phyloP scores from a whole-genome alignment of 2,888 invertebrate species.

The Nipponacmea schrenckii region DNA sequence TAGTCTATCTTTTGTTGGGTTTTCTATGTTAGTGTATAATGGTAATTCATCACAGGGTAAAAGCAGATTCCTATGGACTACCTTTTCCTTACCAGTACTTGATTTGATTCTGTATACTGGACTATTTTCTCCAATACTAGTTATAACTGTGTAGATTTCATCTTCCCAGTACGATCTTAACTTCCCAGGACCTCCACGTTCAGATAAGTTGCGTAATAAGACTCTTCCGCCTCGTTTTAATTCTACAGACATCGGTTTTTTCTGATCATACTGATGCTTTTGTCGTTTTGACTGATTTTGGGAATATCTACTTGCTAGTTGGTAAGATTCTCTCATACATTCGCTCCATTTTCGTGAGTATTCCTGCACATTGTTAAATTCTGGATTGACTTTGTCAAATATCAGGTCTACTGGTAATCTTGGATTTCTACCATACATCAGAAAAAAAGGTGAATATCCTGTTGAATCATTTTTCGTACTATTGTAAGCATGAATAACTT shows the following conservation, averaged over 20 bases:
- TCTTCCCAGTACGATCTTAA: constrained; percentile 24
- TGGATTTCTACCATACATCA: constrained; percentile 19
- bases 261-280: constrained; percentile 5
- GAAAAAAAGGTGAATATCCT: too few species aligned
- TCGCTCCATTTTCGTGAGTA: constrained; percentile 9
- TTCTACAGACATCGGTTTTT: not conserved
- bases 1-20: not conserved
- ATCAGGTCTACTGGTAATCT: constrained; percentile 13
- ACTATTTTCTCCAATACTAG: constrained; percentile 16
- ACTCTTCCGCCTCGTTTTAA: constrained; percentile 17
- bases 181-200: constrained; percentile 21
- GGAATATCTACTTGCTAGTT: not conserved
- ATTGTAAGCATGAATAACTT: too few species aligned
- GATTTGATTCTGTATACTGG: constrained; percentile 19
- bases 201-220: constrained; percentile 16
- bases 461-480: too few species aligned
- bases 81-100: constrained; percentile 2
- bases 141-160: constrained; percentile 12
- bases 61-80: too few species aligned
- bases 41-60: too few species aligned
- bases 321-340: constrained; percentile 13
- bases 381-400: not conserved
- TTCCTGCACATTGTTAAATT: not conserved
- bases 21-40: too few species aligned
- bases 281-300: not conserved